phyloP scores from a whole-genome alignment of 2,797 vertebrate genomes.

The Malurus leucopterus region DNA sequence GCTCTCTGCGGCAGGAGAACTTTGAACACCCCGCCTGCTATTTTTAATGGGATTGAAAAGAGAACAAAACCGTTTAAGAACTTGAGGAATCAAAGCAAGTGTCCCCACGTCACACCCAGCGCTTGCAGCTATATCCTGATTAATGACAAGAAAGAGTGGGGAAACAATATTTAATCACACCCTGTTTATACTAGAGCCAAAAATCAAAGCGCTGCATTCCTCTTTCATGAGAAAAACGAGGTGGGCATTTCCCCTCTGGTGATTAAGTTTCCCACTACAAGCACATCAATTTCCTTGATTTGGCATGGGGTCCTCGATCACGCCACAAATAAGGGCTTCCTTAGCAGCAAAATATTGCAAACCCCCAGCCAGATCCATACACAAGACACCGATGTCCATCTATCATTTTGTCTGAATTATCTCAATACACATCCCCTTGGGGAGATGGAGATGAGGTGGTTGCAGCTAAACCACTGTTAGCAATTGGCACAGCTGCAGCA shows the following conservation, averaged over 20 bases:
- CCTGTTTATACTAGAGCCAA: slow-evolving; percentile 45
- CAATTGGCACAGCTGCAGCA: neutral
- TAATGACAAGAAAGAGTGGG: slow-evolving; percentile 34
- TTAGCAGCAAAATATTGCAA: slow-evolving; percentile 27
- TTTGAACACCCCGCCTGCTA: slow-evolving; percentile 30
- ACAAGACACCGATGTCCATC: neutral
- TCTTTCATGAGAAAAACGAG: slow-evolving; percentile 56
- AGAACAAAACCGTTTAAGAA: slow-evolving; percentile 53
- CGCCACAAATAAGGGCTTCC: slow-evolving; percentile 36
- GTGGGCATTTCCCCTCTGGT: slow-evolving; percentile 48
- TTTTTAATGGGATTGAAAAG: slow-evolving; percentile 51
- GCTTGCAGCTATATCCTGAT: slow-evolving; percentile 38
- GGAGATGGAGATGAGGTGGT: neutral
- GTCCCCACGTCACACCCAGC: slow-evolving; percentile 21
- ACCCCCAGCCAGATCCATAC: slow-evolving; percentile 22
- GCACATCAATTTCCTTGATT: slow-evolving; percentile 36
- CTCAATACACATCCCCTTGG: slow-evolving; percentile 6
- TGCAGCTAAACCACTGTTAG: neutral
- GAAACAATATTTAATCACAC: slow-evolving; percentile 56
- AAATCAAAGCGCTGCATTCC: slow-evolving; percentile 50
- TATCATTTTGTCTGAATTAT: slow-evolving; percentile 35
- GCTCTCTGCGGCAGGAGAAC: neutral
- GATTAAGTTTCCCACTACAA: slow-evolving; percentile 42
- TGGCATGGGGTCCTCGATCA: slow-evolving; percentile 46
- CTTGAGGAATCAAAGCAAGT: slow-evolving; percentile 41